These are phyloP conservation scores for Furnarius figulus DNA, from an alignment of 2,113 vertebrate genomes.

Conservation along the genomic window DNA sequence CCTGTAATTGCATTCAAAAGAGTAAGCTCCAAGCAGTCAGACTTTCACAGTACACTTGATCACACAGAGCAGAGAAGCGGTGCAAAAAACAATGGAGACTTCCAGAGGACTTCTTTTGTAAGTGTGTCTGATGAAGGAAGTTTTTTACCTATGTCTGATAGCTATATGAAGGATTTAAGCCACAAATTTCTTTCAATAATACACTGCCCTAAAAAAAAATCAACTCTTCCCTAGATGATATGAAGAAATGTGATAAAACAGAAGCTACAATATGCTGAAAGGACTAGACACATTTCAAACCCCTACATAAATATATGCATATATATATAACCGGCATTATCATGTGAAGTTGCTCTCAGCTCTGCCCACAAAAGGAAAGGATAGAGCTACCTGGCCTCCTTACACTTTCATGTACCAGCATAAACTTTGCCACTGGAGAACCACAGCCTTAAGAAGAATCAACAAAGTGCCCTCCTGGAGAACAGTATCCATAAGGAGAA, in stretches of 20 bases:
- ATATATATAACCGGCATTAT: not conserved
- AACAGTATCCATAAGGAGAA: not conserved
- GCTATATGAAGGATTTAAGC: not conserved
- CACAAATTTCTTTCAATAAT: not conserved
- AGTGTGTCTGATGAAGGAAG: not conserved
- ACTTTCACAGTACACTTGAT: accelerated
- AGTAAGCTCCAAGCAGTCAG: not conserved
- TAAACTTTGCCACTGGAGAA: not conserved
- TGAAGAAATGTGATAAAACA: not conserved
- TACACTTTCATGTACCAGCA: not conserved
- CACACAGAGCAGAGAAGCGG: not conserved
- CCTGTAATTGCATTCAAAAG: not conserved
- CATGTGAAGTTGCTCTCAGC: not conserved
- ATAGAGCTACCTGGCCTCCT: not conserved
- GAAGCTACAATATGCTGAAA: not conserved
- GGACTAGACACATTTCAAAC: not conserved
- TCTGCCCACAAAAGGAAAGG: not conserved
- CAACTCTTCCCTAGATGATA: not conserved
- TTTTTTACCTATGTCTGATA: not conserved
- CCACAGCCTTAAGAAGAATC: not conserved
- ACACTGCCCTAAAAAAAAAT: not conserved
- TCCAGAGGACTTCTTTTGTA: not conserved
- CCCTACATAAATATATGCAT: not conserved
- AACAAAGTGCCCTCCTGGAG: not conserved
- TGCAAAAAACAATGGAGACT: not conserved